Evolutionary conservation across 2,888 invertebrate species (phyloP).

Genomic region (Podabrus alpinus): DNA sequence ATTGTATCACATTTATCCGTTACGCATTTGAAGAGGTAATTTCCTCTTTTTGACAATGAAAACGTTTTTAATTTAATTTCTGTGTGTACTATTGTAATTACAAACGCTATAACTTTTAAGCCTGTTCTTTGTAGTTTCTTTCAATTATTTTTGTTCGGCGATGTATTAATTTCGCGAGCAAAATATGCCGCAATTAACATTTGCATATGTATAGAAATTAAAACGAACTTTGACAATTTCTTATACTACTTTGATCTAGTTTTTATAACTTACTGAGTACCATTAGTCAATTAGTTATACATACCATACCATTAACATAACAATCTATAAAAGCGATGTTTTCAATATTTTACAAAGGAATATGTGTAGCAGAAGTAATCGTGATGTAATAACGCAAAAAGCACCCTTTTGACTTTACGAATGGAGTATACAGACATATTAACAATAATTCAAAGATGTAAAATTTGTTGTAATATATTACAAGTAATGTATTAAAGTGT

Average conservation of each 20-base stretch:
- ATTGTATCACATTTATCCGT: conserved; percentile 34
- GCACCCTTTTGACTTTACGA: not conserved
- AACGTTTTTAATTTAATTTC: not conserved
- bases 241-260: not conserved
- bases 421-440: not conserved
- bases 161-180: not conserved
- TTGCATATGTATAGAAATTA: not conserved
- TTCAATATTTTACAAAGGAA: no score
- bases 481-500: not conserved
- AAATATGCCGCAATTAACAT: not conserved
- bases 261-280: not conserved
- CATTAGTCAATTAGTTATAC: not conserved
- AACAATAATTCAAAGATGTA: not conserved
- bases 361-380: not conserved
- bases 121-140: not conserved
- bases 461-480: not conserved
- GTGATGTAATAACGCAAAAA: not conserved
- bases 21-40: conserved; percentile 25
- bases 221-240: not conserved
- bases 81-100: not conserved
- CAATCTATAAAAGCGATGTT: not conserved
- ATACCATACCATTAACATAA: not conserved
- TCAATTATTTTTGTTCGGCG: not conserved
- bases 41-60: conserved; percentile 4
- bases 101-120: not conserved